Evolutionary conservation across 1,140 invertebrate genomes (phyloP).

Genomic region (Pollicipes pollicipes): DNA sequence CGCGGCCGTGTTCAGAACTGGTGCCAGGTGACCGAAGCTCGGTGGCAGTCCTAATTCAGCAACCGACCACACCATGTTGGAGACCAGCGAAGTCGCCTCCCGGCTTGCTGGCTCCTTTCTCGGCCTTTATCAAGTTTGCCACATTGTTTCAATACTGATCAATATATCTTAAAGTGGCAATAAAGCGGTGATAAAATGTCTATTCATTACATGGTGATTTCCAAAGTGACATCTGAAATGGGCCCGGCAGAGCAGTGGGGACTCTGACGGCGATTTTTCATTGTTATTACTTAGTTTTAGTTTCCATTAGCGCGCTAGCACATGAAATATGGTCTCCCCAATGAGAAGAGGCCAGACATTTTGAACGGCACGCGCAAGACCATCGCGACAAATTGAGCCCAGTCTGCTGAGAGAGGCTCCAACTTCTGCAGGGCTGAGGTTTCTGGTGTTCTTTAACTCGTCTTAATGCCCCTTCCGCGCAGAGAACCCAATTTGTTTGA

Average conservation of each 20-base stretch:
- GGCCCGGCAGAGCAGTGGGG: background rate
- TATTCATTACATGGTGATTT: conserved; percentile 2
- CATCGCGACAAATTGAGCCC: background rate
- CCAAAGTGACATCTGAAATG: background rate
- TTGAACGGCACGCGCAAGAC: background rate
- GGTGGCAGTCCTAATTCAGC: too few relatives aligned
- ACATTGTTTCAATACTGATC: background rate
- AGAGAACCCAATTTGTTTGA: background rate
- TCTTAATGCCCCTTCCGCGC: background rate
- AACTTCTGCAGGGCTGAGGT: too few relatives aligned
- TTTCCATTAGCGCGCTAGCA: background rate
- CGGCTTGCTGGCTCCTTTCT: too few relatives aligned
- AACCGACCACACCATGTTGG: too few relatives aligned
- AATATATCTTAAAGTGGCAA: background rate
- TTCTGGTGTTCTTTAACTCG: background rate
- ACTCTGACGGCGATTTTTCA: background rate
- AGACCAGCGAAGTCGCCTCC: too few relatives aligned
- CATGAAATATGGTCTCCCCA: background rate
- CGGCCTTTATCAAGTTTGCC: background rate
- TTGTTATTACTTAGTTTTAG: conserved; percentile 2
- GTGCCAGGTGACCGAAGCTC: too few relatives aligned
- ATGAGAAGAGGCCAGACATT: background rate
- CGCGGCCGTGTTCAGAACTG: too few relatives aligned
- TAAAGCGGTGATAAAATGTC: conserved; percentile 2
- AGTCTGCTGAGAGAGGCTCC: background rate